Conservation (phyloP, 2,113 vertebrate species). For the Zootoca vivipara region DNA sequence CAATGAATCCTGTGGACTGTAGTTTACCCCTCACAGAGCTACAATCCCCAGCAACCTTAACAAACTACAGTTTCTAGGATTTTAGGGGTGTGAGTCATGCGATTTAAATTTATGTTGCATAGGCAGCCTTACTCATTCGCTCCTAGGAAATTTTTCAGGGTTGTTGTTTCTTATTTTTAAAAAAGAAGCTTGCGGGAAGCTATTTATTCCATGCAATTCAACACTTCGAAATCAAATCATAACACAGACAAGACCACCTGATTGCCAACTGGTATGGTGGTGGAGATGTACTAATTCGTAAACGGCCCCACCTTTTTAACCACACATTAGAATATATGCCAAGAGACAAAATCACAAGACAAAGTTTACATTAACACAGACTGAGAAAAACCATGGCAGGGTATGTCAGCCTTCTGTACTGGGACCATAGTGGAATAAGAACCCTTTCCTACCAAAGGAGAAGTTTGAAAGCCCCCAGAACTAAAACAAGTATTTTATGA, state of each 20-base stretch:
- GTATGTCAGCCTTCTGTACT: background rate
- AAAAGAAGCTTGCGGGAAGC: background rate
- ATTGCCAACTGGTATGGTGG: background rate
- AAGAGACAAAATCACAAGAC: background rate
- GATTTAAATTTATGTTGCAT: no score
- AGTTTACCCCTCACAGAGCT: no score
- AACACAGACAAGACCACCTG: background rate
- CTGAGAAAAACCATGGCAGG: background rate
- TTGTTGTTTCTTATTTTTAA: background rate
- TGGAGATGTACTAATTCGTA: background rate
- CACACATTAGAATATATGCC: background rate
- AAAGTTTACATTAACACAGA: background rate
- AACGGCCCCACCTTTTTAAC: background rate
- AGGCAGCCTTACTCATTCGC: no score
- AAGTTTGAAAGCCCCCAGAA: slow-evolving; percentile 41
- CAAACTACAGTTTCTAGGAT: no score
- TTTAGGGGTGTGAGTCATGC: no score
- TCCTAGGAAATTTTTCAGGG: no score
- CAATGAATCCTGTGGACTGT: no score
- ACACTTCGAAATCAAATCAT: background rate
- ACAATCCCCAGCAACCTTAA: no score
- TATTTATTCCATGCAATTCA: background rate
- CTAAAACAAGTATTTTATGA: slow-evolving; percentile 57
- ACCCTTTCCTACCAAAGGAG: background rate
- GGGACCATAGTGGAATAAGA: background rate